Evolutionary conservation across 2,888 invertebrate genomes (phyloP).

Genomic region (Spilarctia lutea): DNA sequence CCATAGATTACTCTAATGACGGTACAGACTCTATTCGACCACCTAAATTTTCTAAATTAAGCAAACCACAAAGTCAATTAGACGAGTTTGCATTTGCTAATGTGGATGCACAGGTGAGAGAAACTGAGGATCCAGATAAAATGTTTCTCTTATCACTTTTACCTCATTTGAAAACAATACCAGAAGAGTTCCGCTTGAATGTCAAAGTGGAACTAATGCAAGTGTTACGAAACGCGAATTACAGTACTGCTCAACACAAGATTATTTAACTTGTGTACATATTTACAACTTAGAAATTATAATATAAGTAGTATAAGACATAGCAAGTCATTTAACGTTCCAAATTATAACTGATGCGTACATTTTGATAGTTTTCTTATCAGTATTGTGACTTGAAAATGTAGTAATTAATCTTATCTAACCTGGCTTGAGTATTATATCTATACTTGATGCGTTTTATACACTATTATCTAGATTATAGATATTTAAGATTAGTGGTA

Average conservation of each 20-base stretch:
- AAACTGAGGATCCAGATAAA: constrained; percentile 74
- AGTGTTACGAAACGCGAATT: constrained; percentile 74
- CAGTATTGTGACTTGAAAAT: background rate
- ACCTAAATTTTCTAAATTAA: constrained; percentile 50
- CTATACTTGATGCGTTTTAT: background rate
- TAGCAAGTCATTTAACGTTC: constrained; percentile 38
- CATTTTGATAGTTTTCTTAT: background rate
- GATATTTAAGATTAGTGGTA: background rate
- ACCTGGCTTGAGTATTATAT: background rate
- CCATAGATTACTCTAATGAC: constrained; percentile 55
- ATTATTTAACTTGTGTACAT: constrained; percentile 44
- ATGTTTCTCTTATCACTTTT: constrained; percentile 77
- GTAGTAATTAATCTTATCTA: background rate
- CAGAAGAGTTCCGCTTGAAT: constrained; percentile 72
- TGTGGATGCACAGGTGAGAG: constrained; percentile 66
- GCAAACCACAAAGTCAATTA: constrained; percentile 37
- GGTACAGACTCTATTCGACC: constrained; percentile 36
- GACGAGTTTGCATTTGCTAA: constrained; percentile 77
- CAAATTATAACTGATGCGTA: constrained; percentile 18
- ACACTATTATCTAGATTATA: background rate
- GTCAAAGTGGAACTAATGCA: constrained; percentile 81
- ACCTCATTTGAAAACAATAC: constrained; percentile 77
- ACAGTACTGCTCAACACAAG: constrained; percentile 61
- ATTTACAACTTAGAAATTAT: background rate
- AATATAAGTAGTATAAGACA: constrained; percentile 30